Base-by-base conservation (phyloP, 2,888 invertebrate genomes). In the Pseudoips prasinana region DNA sequence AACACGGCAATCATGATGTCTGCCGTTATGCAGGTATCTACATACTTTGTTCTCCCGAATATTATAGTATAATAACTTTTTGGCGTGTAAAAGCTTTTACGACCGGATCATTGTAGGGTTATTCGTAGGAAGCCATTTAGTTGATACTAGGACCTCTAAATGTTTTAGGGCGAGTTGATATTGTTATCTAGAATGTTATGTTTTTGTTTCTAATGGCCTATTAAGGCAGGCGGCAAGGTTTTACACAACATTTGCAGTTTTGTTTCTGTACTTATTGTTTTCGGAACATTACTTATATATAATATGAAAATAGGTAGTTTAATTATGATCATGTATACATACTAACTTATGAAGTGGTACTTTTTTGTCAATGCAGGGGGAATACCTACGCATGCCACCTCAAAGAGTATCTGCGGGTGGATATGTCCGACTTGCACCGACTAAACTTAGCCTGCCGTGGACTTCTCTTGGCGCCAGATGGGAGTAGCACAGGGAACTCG, bases 81-180 rank as follows among this genome's bases (percentile, higher is more conserved):
- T 46, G 29, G 32, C 45, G 22, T 34, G 53, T 56, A 54, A 52
- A 56, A 52, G 33, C 64, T 46, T 65, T 64, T 59, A 65, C 48
- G 57, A 45, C 54, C 45, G 50, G 51, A 48, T 52, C 54, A 57
- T 60, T 56, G 47, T 53, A 50, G 45, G 44, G 47, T 42, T 57
- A 57, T 49, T 56, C 58, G 49, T 47, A 49, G 56, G 55, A 64
- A 65, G 57, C 53, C 54, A 54, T 61, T 59, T 55, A 58, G 47
- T 45, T 39, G 54, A 49, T 56, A 48, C 45, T 55, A 50, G 42
- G 41, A 46, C 49, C 49, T 35, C 28, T 54, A 33, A 59, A 56
- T 42, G 56, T 55, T 53, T 42, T 39, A 42, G 42, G 47, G 19
- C 18, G 31, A 50, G 43, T 46, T 43, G 39, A 46, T 46, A 46